Evolutionary conservation across 2,113 vertebrate genomes (phyloP), one percentile per base, ranked within the genome.

Genomic region (Burhinus oedicnemus): DNA sequence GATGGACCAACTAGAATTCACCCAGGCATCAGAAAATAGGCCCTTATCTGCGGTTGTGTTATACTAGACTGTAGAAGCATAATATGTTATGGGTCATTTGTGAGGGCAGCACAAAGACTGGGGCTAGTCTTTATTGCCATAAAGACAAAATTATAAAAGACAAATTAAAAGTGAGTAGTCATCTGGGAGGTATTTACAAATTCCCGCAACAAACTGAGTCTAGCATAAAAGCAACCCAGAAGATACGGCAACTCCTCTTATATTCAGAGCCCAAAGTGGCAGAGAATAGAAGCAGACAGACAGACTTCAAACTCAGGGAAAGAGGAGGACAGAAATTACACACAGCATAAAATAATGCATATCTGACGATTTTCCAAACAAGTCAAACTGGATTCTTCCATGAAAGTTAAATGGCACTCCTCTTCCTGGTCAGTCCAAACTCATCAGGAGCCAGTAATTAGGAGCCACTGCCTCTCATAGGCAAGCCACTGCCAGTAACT

Each of bases 151-250:
- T 55, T 68, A 68, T 36, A 38, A 42, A 91, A 95, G 26, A 40
- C 40, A 84, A 96, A 94, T 91, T 78, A 84, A 91, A 95, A 95
- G 30, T 21, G 38, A 96, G 66, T 77, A 91, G 81, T 45, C 89
- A 74, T 52, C 34, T 30, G 87, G 62, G 87, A 44, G 21, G 40
- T 79, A 95, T 72, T 84, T 70, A 82, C n/a, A 74, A 89, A 95
- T 38, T 40, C 36, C 29, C 84, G 25, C 34, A 82, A 72, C n/a
- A 79, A 79, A 89, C 19, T 29, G 27, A 65, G 71, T 54, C 27
- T 29, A 79, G 29, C 18, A 69, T 11, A 65, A 71, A 70, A 79
- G n/a, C 57, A 93, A 70, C 5, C 8, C 60, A 60, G 38, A 90
- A 94, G 45, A 58, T 83, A 68, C 0, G 7, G 44, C 27, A 52